A percentile compares a stretch with the other conserved stretches of the same genome.
phyloP scores from a whole-genome alignment of 1,140 invertebrate genomes.

The Eurosta solidaginis region DNA sequence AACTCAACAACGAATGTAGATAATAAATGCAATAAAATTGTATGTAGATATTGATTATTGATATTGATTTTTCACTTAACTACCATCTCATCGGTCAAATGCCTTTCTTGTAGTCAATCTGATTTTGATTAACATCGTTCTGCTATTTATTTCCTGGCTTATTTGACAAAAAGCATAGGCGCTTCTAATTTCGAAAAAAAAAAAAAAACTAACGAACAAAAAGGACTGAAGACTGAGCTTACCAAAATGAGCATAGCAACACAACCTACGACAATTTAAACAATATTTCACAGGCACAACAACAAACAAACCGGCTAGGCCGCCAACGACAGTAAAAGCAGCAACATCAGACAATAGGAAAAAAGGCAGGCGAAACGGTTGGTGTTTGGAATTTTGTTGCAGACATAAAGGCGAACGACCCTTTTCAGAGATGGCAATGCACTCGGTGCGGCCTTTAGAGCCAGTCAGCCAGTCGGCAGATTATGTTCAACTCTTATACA shows the following conservation, averaged over 20 bases:
- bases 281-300: slow-evolving; percentile 43
- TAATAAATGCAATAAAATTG: no score
- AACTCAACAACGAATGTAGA: neutral
- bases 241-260: neutral
- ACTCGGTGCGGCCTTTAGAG: slow-evolving; percentile 1
- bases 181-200: neutral
- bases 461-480: slow-evolving; percentile 5
- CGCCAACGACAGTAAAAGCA: slow-evolving; percentile 31
- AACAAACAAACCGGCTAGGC: slow-evolving; percentile 5
- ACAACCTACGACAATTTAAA: slow-evolving; percentile 57
- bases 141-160: no score
- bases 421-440: slow-evolving; percentile 45
- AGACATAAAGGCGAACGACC: slow-evolving; percentile 58
- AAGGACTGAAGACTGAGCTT: neutral
- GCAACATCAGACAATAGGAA: slow-evolving; percentile 41
- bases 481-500: neutral
- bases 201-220: neutral
- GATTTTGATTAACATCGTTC: no score
- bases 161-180: no score
- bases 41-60: neutral
- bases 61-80: slow-evolving; percentile 17
- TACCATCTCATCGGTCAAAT: no score
- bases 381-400: slow-evolving; percentile 35
- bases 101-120: no score
- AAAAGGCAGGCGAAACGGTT: neutral